These are phyloP conservation scores for Danio rerio DNA, from an alignment of 2,113 vertebrate species.

Conservation along the genomic window DNA sequence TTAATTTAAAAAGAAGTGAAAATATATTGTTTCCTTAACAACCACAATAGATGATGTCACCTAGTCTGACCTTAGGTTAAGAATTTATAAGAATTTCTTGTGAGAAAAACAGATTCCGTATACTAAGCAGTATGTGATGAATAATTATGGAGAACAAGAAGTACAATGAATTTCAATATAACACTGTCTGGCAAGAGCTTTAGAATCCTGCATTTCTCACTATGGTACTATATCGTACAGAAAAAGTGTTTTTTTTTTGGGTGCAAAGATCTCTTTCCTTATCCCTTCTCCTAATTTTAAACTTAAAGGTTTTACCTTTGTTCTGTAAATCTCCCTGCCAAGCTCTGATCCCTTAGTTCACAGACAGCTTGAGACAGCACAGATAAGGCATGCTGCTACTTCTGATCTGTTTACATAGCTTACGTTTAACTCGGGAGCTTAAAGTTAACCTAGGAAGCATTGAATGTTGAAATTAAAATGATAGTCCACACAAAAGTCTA, in stretches of 20 bases:
- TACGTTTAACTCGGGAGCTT: not conserved
- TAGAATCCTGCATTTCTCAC: not conserved
- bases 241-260: conserved; percentile 1
- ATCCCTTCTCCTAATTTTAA: not conserved
- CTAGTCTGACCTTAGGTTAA: not conserved
- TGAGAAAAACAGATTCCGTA: not conserved
- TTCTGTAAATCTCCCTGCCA: not conserved
- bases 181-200: not conserved
- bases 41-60: not conserved
- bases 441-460: not conserved
- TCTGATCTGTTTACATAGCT: conserved; percentile 1
- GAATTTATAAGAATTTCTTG: not conserved
- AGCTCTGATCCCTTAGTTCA: conserved; percentile 5
- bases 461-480: conserved; percentile 12
- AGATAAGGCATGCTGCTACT: not conserved
- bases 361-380: conserved; percentile 7
- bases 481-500: not conserved
- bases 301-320: conserved; percentile 4
- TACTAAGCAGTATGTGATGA: not conserved
- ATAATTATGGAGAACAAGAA: not conserved
- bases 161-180: not conserved
- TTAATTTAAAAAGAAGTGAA: too few relatives aligned
- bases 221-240: not conserved
- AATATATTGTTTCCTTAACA: too few relatives aligned
- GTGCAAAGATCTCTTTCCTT: not conserved